phyloP scores from a whole-genome alignment of 1,140 invertebrate genomes.

The Oryctes rhinoceros region DNA sequence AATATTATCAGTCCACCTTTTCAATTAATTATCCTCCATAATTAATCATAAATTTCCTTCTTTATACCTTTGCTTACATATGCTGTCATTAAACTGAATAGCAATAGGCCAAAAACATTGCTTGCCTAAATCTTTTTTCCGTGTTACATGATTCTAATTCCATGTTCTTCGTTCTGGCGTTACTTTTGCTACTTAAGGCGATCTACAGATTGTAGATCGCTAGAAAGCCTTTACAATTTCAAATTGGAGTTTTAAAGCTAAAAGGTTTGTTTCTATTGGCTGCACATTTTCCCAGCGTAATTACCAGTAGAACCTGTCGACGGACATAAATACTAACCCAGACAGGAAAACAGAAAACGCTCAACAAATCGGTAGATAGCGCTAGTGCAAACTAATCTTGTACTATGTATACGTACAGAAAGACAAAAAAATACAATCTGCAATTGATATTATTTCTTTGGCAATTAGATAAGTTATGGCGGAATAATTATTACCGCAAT shows the following conservation, averaged over 20 bases:
- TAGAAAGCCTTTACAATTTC: too few relatives aligned
- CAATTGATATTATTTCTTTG: not conserved
- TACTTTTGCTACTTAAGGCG: too few relatives aligned
- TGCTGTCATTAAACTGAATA: too few relatives aligned
- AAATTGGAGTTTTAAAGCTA: not conserved
- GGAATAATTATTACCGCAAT: constrained; percentile 32
- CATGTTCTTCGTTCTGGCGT: too few relatives aligned
- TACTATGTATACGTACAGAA: not conserved
- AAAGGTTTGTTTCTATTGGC: not conserved
- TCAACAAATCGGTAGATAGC: not conserved
- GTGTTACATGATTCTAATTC: too few relatives aligned
- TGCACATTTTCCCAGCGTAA: not conserved
- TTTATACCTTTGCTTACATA: too few relatives aligned
- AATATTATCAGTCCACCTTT: too few relatives aligned
- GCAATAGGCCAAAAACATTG: too few relatives aligned
- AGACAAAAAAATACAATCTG: not conserved
- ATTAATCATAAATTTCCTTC: too few relatives aligned
- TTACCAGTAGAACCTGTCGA: not conserved
- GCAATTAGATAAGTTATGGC: not conserved
- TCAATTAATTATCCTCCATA: too few relatives aligned
- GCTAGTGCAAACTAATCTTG: not conserved
- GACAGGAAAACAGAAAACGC: not conserved
- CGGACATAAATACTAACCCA: not conserved
- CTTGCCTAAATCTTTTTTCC: too few relatives aligned
- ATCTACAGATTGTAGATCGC: too few relatives aligned